Percentiles rank a stretch among this genome's conserved stretches.
These are phyloP conservation scores for Nemotelus pantherinus DNA, from an alignment of 2,888 invertebrate genomes.

Conservation along the genomic window DNA sequence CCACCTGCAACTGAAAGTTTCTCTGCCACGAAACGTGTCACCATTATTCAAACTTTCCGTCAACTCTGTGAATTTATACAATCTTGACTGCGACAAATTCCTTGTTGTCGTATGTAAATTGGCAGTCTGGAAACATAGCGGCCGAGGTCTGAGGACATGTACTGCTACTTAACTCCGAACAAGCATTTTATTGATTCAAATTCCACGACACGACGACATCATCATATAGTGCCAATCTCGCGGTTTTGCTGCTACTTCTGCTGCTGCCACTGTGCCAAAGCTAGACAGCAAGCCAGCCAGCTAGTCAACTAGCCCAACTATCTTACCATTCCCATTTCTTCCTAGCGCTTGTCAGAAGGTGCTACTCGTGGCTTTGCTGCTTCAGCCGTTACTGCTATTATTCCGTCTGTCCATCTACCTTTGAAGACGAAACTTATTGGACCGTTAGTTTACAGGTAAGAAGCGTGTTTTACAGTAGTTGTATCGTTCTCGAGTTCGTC, in stretches of 20 bases:
- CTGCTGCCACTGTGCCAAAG: not conserved
- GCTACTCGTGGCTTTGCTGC: conserved; percentile 17
- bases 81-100: conserved; percentile 38
- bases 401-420: conserved; percentile 12
- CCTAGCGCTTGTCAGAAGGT: too few relatives aligned
- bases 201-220: conserved; percentile 38
- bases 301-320: too few relatives aligned
- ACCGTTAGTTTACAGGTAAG: conserved; percentile 41
- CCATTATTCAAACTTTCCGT: conserved; percentile 34
- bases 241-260: conserved; percentile 4
- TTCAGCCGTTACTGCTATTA: too few relatives aligned
- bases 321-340: too few relatives aligned
- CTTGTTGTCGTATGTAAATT: conserved; percentile 42
- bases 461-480: conserved; percentile 32
- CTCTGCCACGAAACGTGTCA: not conserved
- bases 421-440: conserved; percentile 35
- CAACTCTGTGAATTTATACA: not conserved
- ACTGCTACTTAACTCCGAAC: conserved; percentile 25
- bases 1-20: not conserved
- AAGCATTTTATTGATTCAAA: conserved; percentile 42
- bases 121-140: not conserved
- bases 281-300: too few relatives aligned
- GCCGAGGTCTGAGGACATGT: conserved; percentile 14
- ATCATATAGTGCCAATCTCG: conserved; percentile 42
- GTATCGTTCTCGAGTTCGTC: not conserved